These are phyloP conservation scores for Cyprinus carpio DNA, from an alignment of 2,113 vertebrate species.

Conservation along the genomic window DNA sequence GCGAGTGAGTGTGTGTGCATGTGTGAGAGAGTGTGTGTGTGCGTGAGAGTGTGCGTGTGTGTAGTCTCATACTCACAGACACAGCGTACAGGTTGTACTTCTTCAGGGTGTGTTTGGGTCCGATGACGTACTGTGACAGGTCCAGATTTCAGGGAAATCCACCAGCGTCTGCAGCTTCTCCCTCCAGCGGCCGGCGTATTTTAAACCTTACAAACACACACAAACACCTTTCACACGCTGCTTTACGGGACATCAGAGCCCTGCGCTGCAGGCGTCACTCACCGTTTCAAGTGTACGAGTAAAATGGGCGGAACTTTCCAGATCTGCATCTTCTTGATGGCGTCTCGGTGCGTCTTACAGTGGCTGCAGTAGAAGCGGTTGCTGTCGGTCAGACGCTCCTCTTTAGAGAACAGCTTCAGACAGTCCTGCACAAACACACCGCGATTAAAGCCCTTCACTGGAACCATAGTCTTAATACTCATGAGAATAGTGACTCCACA, in stretches of 20 bases:
- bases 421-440: conserved; percentile 82
- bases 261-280: conserved; percentile 44
- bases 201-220: conserved; percentile 82
- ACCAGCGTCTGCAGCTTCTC: conserved; percentile 96
- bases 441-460: no score
- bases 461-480: no score
- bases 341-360: conserved; percentile 92
- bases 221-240: not conserved
- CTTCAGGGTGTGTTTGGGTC: conserved; percentile 86
- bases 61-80: conserved; percentile 84
- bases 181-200: conserved; percentile 95
- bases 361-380: conserved; percentile 96
- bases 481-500: no score
- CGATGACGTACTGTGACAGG: conserved; percentile 91
- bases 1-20: no score
- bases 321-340: conserved; percentile 97
- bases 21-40: not conserved
- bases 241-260: not conserved
- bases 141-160: conserved; percentile 95
- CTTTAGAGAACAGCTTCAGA: conserved; percentile 95
- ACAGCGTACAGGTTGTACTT: conserved; percentile 92
- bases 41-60: not conserved
- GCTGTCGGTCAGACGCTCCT: conserved; percentile 94
- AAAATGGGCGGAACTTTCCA: conserved; percentile 97
- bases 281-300: conserved; percentile 96